A percentile compares a stretch with the other conserved stretches of the same genome.
These are phyloP conservation scores for Augochlora pura DNA, from an alignment of 1,140 invertebrate species.

Conservation along the genomic window DNA sequence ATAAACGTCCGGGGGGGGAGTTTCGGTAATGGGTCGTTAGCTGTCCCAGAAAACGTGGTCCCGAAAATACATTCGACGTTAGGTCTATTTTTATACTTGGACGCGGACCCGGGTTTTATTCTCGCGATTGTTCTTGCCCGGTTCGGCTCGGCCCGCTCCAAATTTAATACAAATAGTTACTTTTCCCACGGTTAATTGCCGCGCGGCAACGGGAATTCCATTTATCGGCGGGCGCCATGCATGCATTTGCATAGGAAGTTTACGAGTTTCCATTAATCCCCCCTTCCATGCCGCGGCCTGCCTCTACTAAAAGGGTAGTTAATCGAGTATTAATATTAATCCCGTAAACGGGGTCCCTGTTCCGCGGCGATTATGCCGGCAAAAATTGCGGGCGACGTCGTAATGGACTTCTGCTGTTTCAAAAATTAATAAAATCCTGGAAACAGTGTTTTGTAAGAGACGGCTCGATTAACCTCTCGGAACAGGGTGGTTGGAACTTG, in stretches of 20 bases:
- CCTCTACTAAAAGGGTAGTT: background rate
- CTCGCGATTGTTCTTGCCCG: conserved; percentile 9
- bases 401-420: no score
- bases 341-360: background rate
- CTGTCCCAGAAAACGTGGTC: no score
- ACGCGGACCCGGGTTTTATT: conserved; percentile 2
- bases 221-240: background rate
- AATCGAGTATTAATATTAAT: background rate
- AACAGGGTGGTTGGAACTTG: no score
- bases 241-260: background rate
- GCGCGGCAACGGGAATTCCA: background rate
- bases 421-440: no score
- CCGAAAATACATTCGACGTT: no score
- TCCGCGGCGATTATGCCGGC: background rate
- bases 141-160: background rate
- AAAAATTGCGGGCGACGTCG: background rate
- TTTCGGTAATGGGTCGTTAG: no score
- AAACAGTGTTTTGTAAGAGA: no score
- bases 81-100: conserved; percentile 9
- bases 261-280: background rate
- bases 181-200: conserved; percentile 10
- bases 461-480: no score
- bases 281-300: background rate
- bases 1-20: no score
- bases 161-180: background rate